Percentiles rank a stretch among this genome's conserved stretches.
phyloP scores from a whole-genome alignment of 2,888 invertebrate species.

The Macaria liturata region DNA sequence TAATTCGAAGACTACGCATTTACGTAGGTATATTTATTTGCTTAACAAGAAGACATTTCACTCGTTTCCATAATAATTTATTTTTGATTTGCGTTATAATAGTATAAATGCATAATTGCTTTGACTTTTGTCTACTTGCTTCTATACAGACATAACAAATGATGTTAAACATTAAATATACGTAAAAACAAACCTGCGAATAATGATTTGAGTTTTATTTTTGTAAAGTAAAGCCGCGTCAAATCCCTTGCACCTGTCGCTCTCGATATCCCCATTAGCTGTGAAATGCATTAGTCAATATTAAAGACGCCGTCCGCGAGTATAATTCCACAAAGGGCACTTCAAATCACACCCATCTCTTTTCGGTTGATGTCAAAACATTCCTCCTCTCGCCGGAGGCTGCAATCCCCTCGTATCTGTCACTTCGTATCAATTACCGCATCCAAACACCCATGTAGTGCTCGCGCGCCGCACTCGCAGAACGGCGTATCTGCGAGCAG shows the following conservation, averaged over 20 bases:
- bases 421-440: slow-evolving; percentile 83
- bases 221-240: slow-evolving; percentile 50
- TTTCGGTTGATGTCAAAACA: slow-evolving; percentile 81
- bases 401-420: slow-evolving; percentile 76
- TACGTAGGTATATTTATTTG: too few relatives aligned
- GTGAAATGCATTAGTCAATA: slow-evolving; percentile 82
- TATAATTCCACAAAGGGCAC: slow-evolving; percentile 83
- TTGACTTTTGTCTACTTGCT: too few relatives aligned
- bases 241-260: slow-evolving; percentile 76
- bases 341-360: slow-evolving; percentile 82
- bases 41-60: too few relatives aligned
- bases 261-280: slow-evolving; percentile 73
- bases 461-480: slow-evolving; percentile 39
- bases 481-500: slow-evolving; percentile 72
- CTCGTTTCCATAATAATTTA: too few relatives aligned
- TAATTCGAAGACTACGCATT: neutral
- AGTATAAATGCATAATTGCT: too few relatives aligned
- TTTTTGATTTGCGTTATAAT: too few relatives aligned
- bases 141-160: too few relatives aligned
- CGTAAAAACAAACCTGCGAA: slow-evolving; percentile 12
- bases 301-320: slow-evolving; percentile 79
- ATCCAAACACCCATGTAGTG: slow-evolving; percentile 75
- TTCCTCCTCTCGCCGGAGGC: slow-evolving; percentile 66
- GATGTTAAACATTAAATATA: neutral
- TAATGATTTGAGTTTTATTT: slow-evolving; percentile 38